Evolutionary conservation across 2,113 vertebrate species (phyloP), one percentile per base, ranked within the genome.

Genomic region (Ceyx cyanopectus): DNA sequence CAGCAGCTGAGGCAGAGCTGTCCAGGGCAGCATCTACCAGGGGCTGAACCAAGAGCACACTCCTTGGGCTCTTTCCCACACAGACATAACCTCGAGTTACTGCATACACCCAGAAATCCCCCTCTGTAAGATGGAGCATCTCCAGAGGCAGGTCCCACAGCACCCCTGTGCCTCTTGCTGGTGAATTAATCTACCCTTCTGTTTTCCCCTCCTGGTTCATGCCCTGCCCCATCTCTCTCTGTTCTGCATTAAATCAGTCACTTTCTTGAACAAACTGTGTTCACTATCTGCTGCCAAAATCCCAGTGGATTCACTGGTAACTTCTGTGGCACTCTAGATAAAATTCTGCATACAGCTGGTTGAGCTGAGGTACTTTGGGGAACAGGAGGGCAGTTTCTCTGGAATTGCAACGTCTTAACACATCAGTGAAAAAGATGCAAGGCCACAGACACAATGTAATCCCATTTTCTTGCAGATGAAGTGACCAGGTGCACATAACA

Each of bases 341-440:
- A 86, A 92, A 76, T 46, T 79, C 66, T 85, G 74, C 48, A 46
- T 34, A 50, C 46, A 88, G 81, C 70, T 85, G 66, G 76, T 85
- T 94, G 85, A 89, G 87, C 56, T 37, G 58, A 93, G 93, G 74
- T 34, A 69, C 70, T 85, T 54, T 12, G 12, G 74, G 74, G 77
- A 96, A 85, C 23, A 12, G 15, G 23, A 92, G 51, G 67, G 68
- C 3, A 24, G 86, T 62, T 95, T 29, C 87, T 83, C 92, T 79
- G 63, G 81, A 95, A 92, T 26, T 87, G 69, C 77, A 75, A 22
- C 62, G 50, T 92, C 89, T 81, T 87, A 94, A 86, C 66, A 79
- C 41, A 72, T 89, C 32, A 95, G 69, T 66, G 79, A 83, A 94
- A 92, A 90, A 89, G 60, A 85, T 7, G 86, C 41, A 69, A 54